phyloP scores from a whole-genome alignment of 1,140 invertebrate genomes.

The Drosophila tsacasi region DNA sequence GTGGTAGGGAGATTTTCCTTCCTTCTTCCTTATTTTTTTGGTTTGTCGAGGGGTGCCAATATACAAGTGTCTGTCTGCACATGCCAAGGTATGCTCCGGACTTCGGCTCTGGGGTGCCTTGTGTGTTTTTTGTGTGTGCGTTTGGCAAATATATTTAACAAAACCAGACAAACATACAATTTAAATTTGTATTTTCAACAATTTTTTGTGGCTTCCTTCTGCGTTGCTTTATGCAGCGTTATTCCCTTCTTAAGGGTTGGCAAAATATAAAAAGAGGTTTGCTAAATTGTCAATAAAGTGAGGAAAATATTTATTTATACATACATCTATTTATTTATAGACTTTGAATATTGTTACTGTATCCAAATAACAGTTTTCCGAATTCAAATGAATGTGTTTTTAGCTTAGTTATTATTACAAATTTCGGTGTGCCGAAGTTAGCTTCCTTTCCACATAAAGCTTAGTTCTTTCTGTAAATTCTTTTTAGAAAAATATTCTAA shows the following conservation, averaged over 20 bases:
- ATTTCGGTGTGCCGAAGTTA: too few relatives aligned
- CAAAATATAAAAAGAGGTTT: too few relatives aligned
- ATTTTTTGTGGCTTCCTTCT: conserved; percentile 51
- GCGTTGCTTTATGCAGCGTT: not conserved
- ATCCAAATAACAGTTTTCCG: too few relatives aligned
- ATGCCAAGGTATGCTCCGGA: conserved; percentile 5
- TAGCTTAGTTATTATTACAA: too few relatives aligned
- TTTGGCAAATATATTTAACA: conserved; percentile 70
- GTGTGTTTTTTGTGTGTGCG: conserved; percentile 20
- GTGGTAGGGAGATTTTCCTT: conserved; percentile 4
- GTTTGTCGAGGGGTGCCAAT: conserved; percentile 22
- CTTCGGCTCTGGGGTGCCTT: not conserved
- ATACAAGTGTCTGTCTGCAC: conserved; percentile 32
- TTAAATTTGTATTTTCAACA: conserved; percentile 74
- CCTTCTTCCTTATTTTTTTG: not conserved
- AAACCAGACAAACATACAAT: conserved; percentile 61
- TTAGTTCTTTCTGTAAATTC: too few relatives aligned
- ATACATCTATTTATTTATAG: too few relatives aligned
- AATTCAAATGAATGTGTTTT: too few relatives aligned
- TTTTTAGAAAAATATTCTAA: too few relatives aligned
- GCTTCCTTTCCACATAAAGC: too few relatives aligned
- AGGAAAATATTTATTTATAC: too few relatives aligned
- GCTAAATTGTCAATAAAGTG: too few relatives aligned
- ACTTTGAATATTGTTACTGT: too few relatives aligned
- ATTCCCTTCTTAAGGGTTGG: not conserved